Evolutionary conservation across 2,113 vertebrate species (phyloP).

Genomic region (Lynx canadensis): DNA sequence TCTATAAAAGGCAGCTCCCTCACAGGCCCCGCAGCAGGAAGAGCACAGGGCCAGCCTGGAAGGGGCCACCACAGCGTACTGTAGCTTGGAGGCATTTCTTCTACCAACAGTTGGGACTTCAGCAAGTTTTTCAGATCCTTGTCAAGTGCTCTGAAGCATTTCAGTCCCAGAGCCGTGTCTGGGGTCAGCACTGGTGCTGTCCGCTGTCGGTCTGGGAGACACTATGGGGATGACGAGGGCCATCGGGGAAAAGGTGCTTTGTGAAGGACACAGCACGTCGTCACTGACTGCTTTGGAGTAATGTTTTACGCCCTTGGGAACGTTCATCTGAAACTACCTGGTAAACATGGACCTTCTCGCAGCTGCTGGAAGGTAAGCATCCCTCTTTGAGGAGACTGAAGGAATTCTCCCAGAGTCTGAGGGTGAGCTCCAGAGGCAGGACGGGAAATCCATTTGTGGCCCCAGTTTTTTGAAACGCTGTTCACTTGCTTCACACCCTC

Average conservation of each 20-base stretch:
- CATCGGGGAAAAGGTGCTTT: not conserved
- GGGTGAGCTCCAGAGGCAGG: not conserved
- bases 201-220: not conserved
- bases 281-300: not conserved
- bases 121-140: conserved; percentile 9
- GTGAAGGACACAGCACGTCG: not conserved
- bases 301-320: not conserved
- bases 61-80: not conserved
- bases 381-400: not conserved
- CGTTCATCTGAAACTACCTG: not conserved
- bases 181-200: not conserved
- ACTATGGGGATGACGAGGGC: not conserved
- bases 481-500: not conserved
- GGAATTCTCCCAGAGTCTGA: not conserved
- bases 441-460: not conserved
- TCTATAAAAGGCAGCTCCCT: not conserved
- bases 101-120: not conserved
- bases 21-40: not conserved
- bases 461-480: rapidly evolving
- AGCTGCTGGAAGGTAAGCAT: not conserved
- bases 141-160: conserved; percentile 1
- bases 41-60: rapidly evolving
- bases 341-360: not conserved
- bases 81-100: not conserved
- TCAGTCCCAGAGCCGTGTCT: not conserved